Conservation (phyloP, 2,113 vertebrate species). For the Papio anubis region DNA sequence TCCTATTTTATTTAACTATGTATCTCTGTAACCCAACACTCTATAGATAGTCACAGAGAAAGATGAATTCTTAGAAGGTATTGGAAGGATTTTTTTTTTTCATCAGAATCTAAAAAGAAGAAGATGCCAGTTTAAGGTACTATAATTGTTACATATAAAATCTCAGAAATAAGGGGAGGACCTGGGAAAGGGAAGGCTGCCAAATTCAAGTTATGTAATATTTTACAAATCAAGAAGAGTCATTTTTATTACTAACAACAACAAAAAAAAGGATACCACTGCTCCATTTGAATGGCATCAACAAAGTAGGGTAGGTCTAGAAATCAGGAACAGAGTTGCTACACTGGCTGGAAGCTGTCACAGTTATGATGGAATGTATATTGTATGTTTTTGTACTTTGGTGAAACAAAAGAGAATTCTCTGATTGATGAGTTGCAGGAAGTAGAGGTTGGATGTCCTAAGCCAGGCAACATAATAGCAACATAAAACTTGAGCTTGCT, state of each 20-base stretch:
- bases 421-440: slow-evolving; percentile 29
- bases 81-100: not conserved
- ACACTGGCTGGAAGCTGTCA: not conserved
- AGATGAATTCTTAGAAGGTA: not conserved
- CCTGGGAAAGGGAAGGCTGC: not conserved
- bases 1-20: not conserved
- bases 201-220: not conserved
- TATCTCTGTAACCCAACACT: not conserved
- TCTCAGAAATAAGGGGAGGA: not conserved
- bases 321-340: not conserved
- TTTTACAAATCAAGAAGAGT: not conserved
- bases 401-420: slow-evolving; percentile 32
- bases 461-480: slow-evolving; percentile 16
- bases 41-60: not conserved
- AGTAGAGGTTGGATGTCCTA: not conserved
- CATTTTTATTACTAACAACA: not conserved
- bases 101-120: not conserved
- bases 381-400: slow-evolving; percentile 26
- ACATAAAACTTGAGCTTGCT: slow-evolving; percentile 52
- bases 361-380: not conserved
- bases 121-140: not conserved
- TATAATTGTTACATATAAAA: not conserved
- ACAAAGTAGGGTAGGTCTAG: not conserved
- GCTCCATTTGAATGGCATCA: not conserved
- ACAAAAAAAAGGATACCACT: not conserved